Evolutionary conservation across 1,140 invertebrate species (phyloP), one percentile per base, ranked within the genome.

Genomic region (Aphelinus atriplicis): DNA sequence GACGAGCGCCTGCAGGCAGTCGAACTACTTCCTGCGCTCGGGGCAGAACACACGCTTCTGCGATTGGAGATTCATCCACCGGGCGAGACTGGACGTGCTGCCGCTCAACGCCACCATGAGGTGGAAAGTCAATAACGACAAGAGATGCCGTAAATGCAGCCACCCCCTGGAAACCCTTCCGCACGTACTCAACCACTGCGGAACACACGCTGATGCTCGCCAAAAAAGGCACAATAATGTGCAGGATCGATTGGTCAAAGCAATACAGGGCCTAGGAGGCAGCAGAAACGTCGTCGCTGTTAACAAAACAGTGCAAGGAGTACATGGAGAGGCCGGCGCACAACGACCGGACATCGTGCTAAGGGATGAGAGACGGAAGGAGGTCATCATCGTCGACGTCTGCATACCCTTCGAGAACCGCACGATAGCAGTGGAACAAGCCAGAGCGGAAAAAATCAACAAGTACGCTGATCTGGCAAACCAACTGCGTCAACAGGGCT

Each of bases 11-110:
- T 45, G 55, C 57, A 51, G 7, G 42, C 51, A 74, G 56, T 68
- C 60, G 51, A 80, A 80, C 71, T 80, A 84, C 72, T 84, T 85
- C 61, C 61, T 84, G 51, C 46, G 75, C 0, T 74, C 26, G 1
- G 85, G 84, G 0, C 71, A 69, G 3, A 81, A 70, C 68, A 83
- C 78, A 10, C 71, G 81, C 10, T 85, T 87, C 64, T 76, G 78
- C 3, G 84, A 87, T 56, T 87, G 86, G 84, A 80, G 85, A 9
- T 87, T 87, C 73, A 73, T 87, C 3, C 85, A 85, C 64, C 73
- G 84, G 1, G 84, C 85, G 26, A 75, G 80, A 5, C 78, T 88
- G 3, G 79, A 83, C 69, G 76, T 82, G 0, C 56, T 86, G 3
- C 84, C 83, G 0, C 63, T 86, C 0, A 86, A 86, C 73, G 85